Percentiles rank a stretch among this genome's conserved stretches.
Conservation (phyloP, 2,797 vertebrate genomes). For the Calcarius lapponicus region DNA sequence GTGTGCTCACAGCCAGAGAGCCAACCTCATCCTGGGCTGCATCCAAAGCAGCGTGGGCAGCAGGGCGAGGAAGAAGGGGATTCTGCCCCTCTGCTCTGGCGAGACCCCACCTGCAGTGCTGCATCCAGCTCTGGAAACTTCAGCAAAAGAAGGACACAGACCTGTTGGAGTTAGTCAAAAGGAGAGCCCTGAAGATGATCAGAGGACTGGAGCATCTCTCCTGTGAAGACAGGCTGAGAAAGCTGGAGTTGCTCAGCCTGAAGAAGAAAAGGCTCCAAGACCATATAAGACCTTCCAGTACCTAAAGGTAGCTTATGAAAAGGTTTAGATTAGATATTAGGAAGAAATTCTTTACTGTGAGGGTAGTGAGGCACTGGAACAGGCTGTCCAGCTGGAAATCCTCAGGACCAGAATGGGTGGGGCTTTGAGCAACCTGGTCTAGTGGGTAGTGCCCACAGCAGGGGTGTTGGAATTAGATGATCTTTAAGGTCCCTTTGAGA, state of each 20-base stretch:
- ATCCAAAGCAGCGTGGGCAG: fast-evolving
- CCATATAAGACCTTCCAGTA: not conserved
- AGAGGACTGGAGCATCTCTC: not conserved
- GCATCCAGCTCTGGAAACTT: fast-evolving
- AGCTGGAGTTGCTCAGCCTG: not conserved
- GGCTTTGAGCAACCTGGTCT: not conserved
- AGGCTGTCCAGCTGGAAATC: not conserved
- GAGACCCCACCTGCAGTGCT: not conserved
- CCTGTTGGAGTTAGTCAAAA: not conserved
- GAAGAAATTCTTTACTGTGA: not conserved
- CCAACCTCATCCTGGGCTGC: not conserved
- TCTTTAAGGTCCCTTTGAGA: fast-evolving
- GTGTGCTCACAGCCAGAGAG: not conserved
- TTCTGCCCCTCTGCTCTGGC: not conserved
- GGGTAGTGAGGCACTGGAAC: not conserved
- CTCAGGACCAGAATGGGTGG: not conserved
- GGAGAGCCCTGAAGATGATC: not conserved
- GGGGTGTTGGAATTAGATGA: not conserved
- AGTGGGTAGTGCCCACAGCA: not conserved
- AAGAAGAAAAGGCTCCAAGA: not conserved
- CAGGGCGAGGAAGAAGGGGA: not conserved
- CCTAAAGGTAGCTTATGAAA: not conserved
- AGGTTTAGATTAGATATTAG: not conserved
- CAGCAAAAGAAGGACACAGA: fast-evolving
- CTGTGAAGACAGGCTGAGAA: not conserved